A percentile compares a stretch with the other conserved stretches of the same genome.
These are phyloP conservation scores for Leptopilina myrica DNA, from an alignment of 2,888 invertebrate species.

Conservation along the genomic window DNA sequence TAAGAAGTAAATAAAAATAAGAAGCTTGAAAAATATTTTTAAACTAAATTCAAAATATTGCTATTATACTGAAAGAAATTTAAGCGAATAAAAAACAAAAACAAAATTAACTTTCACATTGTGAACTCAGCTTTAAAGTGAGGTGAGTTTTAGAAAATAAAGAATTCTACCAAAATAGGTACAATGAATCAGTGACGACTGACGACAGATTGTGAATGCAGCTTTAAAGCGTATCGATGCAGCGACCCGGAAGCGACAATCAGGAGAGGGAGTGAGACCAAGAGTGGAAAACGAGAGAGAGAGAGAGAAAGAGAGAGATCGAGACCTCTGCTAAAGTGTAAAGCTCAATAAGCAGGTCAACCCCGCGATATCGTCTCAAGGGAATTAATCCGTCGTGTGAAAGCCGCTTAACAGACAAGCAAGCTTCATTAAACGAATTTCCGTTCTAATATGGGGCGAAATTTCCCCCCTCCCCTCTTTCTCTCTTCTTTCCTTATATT, in stretches of 20 bases:
- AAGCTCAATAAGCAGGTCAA: conserved; percentile 68
- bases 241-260: conserved; percentile 68
- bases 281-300: conserved; percentile 54
- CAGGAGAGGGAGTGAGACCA: conserved; percentile 43
- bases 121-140: too few species aligned
- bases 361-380: conserved; percentile 53
- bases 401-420: conserved; percentile 57
- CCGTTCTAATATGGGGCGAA: conserved; percentile 3
- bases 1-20: too few species aligned
- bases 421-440: conserved; percentile 34
- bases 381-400: conserved; percentile 52
- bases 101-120: too few species aligned
- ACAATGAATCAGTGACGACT: too few species aligned
- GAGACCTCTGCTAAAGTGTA: conserved; percentile 59
- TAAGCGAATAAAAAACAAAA: too few species aligned
- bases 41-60: too few species aligned
- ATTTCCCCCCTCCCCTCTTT: too few species aligned
- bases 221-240: conserved; percentile 64
- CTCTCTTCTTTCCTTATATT: too few species aligned
- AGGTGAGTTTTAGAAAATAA: too few species aligned
- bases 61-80: too few species aligned
- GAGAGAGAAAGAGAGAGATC: conserved; percentile 61
- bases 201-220: conserved; percentile 53
- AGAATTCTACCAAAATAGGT: too few species aligned
- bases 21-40: too few species aligned